Base-by-base conservation (phyloP, 2,888 invertebrate genomes). In the Lycophotia porphyrea region DNA sequence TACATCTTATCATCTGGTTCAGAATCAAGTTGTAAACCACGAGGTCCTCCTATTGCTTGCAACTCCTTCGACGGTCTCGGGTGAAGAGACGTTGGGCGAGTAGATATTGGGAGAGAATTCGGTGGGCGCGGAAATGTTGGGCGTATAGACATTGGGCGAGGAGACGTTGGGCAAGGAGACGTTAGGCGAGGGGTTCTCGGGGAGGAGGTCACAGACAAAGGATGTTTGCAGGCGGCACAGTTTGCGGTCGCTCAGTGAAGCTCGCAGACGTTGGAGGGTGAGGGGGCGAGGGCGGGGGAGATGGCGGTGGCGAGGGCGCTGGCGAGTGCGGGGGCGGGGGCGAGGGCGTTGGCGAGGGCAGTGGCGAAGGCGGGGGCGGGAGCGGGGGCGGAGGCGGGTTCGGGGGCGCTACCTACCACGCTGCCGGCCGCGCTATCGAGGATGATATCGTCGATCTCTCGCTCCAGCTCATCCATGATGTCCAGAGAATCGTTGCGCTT, bases 381-480 rank as follows among this genome's bases (percentile, higher is more conserved):
- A n/a, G n/a, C n/a, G n/a, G n/a, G n/a, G n/a, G n/a, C n/a, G n/a
- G n/a, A n/a, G n/a, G n/a, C n/a, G n/a, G n/a, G n/a, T n/a, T n/a
- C n/a, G n/a, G 8, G 9, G 63, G 18, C n/a, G 31, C 36, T 68
- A 85, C 91, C 76, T 78, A 93, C 93, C 90, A 84, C 88, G 74
- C 97, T 97, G 84, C 98, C 97, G 34, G 68, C 78, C 90, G 97
- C 97, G 82, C 98, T 98, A 92, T 99, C 98, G 44, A 99, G 95
- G 85, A 97, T 97, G 86, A 98, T 97, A 85, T 98, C 98, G 85
- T 98, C 98, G 71, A 99, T 97, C 93, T 99, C 99, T 68, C 98
- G 94, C 91, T 99, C 99, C 60, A 99, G 94, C 90, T 99, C 99
- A 81, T 97, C 97, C 90, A 88, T 96, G 91, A 87, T 96, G 94